These are phyloP conservation scores for Thalassoma bifasciatum DNA, from an alignment of 2,113 vertebrate species.

Conservation along the genomic window DNA sequence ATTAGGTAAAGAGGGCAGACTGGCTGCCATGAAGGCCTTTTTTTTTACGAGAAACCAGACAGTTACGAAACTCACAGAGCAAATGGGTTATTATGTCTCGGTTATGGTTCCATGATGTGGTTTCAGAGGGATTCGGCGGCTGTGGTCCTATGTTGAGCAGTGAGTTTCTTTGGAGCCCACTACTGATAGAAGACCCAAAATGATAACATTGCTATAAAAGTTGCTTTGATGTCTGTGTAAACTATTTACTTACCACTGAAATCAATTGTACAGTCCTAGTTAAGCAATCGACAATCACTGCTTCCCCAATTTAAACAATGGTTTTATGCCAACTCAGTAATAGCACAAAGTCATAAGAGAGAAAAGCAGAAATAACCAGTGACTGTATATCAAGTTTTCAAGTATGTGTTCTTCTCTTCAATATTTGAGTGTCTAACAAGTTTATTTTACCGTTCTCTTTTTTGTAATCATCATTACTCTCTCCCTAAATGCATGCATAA, in stretches of 20 bases:
- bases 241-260: not conserved
- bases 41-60: slow-evolving; percentile 52
- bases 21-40: slow-evolving; percentile 47
- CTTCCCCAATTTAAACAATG: not conserved
- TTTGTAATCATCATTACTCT: too few relatives aligned
- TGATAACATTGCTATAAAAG: slow-evolving; percentile 8
- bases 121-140: slow-evolving; percentile 39
- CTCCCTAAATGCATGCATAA: too few relatives aligned
- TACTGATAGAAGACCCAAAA: slow-evolving; percentile 11
- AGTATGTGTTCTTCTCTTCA: too few relatives aligned
- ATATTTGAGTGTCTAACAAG: too few relatives aligned
- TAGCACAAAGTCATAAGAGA: too few relatives aligned
- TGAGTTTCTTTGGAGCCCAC: slow-evolving; percentile 4
- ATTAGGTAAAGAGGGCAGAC: slow-evolving; percentile 43
- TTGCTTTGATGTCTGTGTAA: slow-evolving; percentile 6
- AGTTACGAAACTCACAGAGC: slow-evolving; percentile 53
- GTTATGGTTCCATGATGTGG: slow-evolving; percentile 51
- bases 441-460: too few relatives aligned
- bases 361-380: too few relatives aligned
- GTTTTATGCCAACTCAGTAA: too few relatives aligned
- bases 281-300: not conserved
- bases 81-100: slow-evolving; percentile 58
- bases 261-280: not conserved
- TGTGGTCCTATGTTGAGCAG: slow-evolving; percentile 9
- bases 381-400: too few relatives aligned